Evolutionary conservation across 2,797 vertebrate genomes (phyloP), one percentile per base, ranked within the genome.

Genomic region (Phrynocephalus vlangalii): DNA sequence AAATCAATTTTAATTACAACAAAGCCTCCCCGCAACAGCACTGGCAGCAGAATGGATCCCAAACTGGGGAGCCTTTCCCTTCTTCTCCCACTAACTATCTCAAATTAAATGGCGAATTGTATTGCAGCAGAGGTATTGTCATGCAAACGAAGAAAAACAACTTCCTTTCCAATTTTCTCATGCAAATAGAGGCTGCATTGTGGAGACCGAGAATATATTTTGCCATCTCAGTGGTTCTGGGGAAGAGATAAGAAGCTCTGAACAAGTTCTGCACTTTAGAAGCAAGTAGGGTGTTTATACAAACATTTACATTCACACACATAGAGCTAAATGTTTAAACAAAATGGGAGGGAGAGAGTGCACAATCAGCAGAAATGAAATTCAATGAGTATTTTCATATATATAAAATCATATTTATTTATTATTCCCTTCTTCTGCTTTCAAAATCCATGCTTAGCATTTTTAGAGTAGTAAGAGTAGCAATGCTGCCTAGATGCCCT

Each of bases 131-230:
- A 89, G 93, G 94, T 94, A 96, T 96, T 96, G 95, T 96, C 95
- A 97, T 96, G 96, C 95, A 97, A 96, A 97, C 79, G 93, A 96
- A 96, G 96, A 94, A 95, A 96, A 97, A 96, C 95, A 96, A 96
- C 94, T 95, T 48, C 89, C 95, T 96, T 95, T 96, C 95, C 96
- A 96, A 96, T 96, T 96, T 96, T 94, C 94, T 95, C 96, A 96
- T 96, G 96, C 96, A 96, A 96, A 97, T 96, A 95, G 9, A 91
- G 93, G 88, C 50, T 6, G 94, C 91, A 96, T 96, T 96, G 96
- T 96, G 91, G 94, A 96, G 95, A 95, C 83, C 84, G 91, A 96
- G 96, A 95, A 96, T 96, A 92, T 95, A 87, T 96, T 97, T 96
- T 97, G 96, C 96, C 95, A 96, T 97, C 95, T 96, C 97, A 96